A percentile compares a stretch with the other conserved stretches of the same genome.
phyloP scores from a whole-genome alignment of 1,140 invertebrate genomes.

The Drosophila nigrodunni region DNA sequence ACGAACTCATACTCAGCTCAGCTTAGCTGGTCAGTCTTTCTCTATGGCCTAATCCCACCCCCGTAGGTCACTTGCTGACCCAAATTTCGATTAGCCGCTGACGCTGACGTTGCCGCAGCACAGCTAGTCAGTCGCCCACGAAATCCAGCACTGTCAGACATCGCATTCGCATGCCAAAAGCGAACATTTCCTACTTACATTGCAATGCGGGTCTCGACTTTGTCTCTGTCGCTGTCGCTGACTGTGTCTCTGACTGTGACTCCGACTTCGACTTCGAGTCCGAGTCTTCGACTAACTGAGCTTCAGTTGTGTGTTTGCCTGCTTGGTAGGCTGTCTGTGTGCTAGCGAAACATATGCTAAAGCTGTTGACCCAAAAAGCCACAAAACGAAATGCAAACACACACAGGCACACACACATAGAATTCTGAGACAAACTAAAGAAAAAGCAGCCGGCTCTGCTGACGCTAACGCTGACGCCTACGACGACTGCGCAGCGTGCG shows the following conservation, averaged over 20 bases:
- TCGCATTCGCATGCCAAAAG: constrained; percentile 78
- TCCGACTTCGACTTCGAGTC: not conserved
- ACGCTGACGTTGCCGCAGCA: constrained; percentile 6
- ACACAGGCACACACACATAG: constrained; percentile 45
- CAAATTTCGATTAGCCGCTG: constrained; percentile 48
- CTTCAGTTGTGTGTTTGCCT: constrained; percentile 29
- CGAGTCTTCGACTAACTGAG: constrained; percentile 8
- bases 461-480: constrained; percentile 18
- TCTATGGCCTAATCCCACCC: constrained; percentile 18
- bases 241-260: not conserved
- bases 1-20: constrained; percentile 58
- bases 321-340: constrained; percentile 59
- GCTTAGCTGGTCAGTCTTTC: constrained; percentile 36
- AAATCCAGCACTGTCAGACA: constrained; percentile 50
- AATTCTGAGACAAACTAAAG: constrained; percentile 28
- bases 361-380: constrained; percentile 80
- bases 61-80: constrained; percentile 55
- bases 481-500: constrained; percentile 22
- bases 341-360: constrained; percentile 78
- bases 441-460: constrained; percentile 45
- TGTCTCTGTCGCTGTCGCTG: not conserved
- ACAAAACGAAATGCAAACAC: constrained; percentile 82
- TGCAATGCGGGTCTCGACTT: constrained; percentile 69
- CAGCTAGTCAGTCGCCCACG: constrained; percentile 55
- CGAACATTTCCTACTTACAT: constrained; percentile 75